Conservation (phyloP, 2,797 vertebrate species). For the Brotula barbata region DNA sequence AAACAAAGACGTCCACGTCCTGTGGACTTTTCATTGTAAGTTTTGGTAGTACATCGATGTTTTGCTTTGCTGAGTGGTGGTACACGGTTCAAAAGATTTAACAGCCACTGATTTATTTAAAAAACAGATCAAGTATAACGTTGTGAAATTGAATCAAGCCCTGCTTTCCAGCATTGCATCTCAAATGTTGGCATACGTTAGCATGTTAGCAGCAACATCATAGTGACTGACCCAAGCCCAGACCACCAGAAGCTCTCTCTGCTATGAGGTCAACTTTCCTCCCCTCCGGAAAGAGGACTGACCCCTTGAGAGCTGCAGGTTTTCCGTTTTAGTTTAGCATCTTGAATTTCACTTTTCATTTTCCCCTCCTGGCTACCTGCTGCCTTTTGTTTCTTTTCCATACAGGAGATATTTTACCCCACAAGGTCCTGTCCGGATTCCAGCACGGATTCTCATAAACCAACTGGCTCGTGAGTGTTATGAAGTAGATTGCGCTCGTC, state of each 20-base stretch:
- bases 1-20: no score
- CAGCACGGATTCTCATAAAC: slow-evolving; percentile 39
- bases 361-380: slow-evolving; percentile 71
- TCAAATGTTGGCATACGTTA: slow-evolving; percentile 43
- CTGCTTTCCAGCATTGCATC: slow-evolving; percentile 12
- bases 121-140: no score
- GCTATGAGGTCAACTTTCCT: slow-evolving; percentile 81
- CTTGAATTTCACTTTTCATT: slow-evolving; percentile 89
- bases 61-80: no score
- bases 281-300: slow-evolving; percentile 79
- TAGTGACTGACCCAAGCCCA: slow-evolving; percentile 84
- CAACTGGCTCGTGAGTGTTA: slow-evolving; percentile 16
- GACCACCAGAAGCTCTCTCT: slow-evolving; percentile 80
- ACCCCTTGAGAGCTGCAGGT: slow-evolving; percentile 81
- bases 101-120: no score
- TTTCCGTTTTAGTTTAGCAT: slow-evolving; percentile 79
- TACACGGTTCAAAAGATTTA: no score
- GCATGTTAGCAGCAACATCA: slow-evolving; percentile 68
- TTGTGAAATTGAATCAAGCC: not conserved
- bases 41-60: no score
- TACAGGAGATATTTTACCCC: slow-evolving; percentile 43
- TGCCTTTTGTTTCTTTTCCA: slow-evolving; percentile 53
- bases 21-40: no score
- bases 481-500: slow-evolving; percentile 48
- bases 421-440: slow-evolving; percentile 13